A percentile compares a stretch with the other conserved stretches of the same genome.
These are phyloP conservation scores for Myioborus melanocephalus DNA, from an alignment of 2,797 vertebrate genomes.

Conservation along the genomic window DNA sequence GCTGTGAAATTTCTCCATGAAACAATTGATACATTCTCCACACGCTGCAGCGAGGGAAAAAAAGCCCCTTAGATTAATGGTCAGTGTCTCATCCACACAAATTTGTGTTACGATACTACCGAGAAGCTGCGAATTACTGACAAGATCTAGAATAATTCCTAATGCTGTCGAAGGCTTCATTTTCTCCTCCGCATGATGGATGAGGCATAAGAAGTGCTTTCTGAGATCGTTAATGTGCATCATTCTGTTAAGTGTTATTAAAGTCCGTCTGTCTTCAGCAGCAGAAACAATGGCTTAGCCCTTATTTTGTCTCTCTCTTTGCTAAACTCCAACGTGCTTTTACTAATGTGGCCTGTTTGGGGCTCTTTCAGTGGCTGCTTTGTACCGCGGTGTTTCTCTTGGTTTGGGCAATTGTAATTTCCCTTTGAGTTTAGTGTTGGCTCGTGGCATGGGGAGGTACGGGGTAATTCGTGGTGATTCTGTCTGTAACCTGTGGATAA, in stretches of 20 bases:
- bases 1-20: constrained; percentile 65
- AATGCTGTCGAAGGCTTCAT: constrained; percentile 81
- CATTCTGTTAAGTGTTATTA: constrained; percentile 81
- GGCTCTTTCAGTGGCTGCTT: constrained; percentile 1
- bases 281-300: constrained; percentile 70
- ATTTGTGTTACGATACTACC: constrained; percentile 77
- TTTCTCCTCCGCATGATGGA: constrained; percentile 78
- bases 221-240: constrained; percentile 81
- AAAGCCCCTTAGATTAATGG: constrained; percentile 76
- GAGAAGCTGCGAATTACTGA: constrained; percentile 80
- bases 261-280: constrained; percentile 78
- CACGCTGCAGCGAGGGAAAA: constrained; percentile 47
- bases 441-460: background rate
- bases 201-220: constrained; percentile 79
- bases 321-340: constrained; percentile 31
- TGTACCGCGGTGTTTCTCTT: background rate
- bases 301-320: constrained; percentile 60
- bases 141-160: constrained; percentile 83
- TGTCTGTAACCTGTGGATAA: background rate
- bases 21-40: constrained; percentile 75
- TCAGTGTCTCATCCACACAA: constrained; percentile 76
- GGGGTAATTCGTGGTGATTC: background rate
- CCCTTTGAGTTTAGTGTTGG: background rate
- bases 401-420: background rate
- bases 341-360: background rate